These are phyloP conservation scores for Empidonax alnorum DNA, from an alignment of 2,113 vertebrate species.

Conservation along the genomic window DNA sequence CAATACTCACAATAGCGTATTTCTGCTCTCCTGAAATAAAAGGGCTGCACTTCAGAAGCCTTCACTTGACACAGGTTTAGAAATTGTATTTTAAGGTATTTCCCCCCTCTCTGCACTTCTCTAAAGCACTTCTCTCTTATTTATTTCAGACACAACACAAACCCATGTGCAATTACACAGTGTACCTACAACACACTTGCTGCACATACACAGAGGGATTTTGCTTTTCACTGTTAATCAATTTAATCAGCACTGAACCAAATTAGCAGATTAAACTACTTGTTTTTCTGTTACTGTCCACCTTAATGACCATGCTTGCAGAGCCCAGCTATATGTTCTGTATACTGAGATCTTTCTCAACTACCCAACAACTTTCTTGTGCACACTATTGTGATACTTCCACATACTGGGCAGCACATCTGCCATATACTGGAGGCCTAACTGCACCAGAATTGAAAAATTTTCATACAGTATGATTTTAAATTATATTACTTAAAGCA, in stretches of 20 bases:
- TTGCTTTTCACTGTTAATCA: background rate
- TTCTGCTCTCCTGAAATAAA: background rate
- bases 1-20: accelerated
- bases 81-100: background rate
- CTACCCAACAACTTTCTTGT: background rate
- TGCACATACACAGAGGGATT: background rate
- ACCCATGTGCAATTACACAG: background rate
- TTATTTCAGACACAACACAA: background rate
- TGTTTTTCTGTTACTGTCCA: background rate
- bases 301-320: background rate
- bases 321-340: background rate
- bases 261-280: background rate
- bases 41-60: background rate
- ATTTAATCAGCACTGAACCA: background rate
- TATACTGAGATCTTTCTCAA: background rate
- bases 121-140: background rate
- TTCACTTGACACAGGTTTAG: background rate
- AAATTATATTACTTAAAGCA: background rate
- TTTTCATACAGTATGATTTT: background rate
- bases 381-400: accelerated
- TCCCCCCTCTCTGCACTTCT: background rate
- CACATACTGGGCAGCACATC: accelerated
- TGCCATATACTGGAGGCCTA: background rate
- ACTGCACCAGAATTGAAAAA: background rate
- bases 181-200: background rate